Conservation (phyloP, 1,140 invertebrate species). For the Pemphigus obesinymphae region DNA sequence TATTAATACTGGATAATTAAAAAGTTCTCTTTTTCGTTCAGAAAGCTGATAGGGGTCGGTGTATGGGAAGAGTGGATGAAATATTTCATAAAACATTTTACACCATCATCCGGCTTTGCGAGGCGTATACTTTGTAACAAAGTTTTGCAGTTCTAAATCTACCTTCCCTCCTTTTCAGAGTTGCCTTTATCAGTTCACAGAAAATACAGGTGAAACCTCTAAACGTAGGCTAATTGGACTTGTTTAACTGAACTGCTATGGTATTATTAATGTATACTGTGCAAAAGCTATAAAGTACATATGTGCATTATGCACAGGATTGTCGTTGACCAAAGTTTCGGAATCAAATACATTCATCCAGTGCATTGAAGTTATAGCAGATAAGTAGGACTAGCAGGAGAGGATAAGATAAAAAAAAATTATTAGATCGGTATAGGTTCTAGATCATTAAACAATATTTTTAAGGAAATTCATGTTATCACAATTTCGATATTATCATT, state of each 20-base stretch:
- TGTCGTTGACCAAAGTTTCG: conserved; percentile 21
- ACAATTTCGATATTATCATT: not conserved
- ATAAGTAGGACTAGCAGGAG: not conserved
- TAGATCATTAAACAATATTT: not conserved
- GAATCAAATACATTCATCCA: conserved; percentile 7
- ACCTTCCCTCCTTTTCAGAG: not conserved
- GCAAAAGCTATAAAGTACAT: conserved; percentile 25
- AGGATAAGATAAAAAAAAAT: not conserved
- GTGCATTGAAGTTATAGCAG: not conserved
- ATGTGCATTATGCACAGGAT: conserved; percentile 15
- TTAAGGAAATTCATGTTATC: not conserved
- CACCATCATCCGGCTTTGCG: conserved; percentile 21
- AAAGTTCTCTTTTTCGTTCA: conserved; percentile 26
- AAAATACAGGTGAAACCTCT: not conserved
- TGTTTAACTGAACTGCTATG: conserved; percentile 19
- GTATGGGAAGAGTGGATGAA: not conserved
- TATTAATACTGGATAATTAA: conserved; percentile 34
- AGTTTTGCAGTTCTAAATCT: conserved; percentile 18
- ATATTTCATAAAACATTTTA: conserved; percentile 34
- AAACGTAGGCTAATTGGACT: conserved; percentile 15
- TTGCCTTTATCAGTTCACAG: conserved; percentile 5
- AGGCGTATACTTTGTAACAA: conserved; percentile 16
- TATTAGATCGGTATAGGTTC: not conserved
- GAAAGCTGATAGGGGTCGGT: not conserved
- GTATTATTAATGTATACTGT: conserved; percentile 23